A percentile compares a stretch with the other conserved stretches of the same genome.
phyloP scores from a whole-genome alignment of 92 coral and sea anemone genomes.

The Epizoanthus scotinus region DNA sequence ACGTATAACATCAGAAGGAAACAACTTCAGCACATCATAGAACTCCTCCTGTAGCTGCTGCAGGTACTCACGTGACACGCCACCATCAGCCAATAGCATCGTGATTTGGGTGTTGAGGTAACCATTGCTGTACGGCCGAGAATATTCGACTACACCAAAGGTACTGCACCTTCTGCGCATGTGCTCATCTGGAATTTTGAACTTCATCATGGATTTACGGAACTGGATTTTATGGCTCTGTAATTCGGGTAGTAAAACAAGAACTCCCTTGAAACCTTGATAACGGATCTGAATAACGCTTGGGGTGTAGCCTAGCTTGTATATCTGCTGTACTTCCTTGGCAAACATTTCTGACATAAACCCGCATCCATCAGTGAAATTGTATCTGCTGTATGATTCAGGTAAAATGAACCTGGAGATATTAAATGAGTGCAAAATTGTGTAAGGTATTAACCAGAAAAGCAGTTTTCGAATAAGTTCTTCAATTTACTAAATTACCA shows the following conservation, averaged over 20 bases:
- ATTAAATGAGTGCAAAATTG: not conserved
- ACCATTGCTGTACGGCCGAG: conserved; percentile 87
- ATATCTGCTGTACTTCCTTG: conserved; percentile 61
- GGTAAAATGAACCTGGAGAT: conserved; percentile 21
- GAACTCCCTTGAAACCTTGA: conserved; percentile 88
- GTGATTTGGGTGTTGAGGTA: conserved; percentile 87
- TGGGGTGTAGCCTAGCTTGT: conserved; percentile 59
- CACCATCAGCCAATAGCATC: conserved; percentile 90
- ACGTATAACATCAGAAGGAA: conserved; percentile 51
- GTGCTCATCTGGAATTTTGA: conserved; percentile 68
- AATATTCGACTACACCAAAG: conserved; percentile 88
- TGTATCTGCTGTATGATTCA: conserved; percentile 44
- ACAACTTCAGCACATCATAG: conserved; percentile 62
- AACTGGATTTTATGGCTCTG: conserved; percentile 64
- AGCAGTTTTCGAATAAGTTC: no score
- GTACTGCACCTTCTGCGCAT: conserved; percentile 69
- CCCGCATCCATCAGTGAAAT: conserved; percentile 92
- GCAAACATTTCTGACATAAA: conserved; percentile 84
- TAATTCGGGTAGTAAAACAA: conserved; percentile 65
- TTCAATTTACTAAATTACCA: no score
- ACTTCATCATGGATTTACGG: conserved; percentile 93
- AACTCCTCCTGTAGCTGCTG: conserved; percentile 76
- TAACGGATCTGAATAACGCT: conserved; percentile 81
- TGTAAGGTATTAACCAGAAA: no score
- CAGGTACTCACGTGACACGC: conserved; percentile 79